Evolutionary conservation across 2,888 invertebrate species (phyloP).

Genomic region (Blera fallax): DNA sequence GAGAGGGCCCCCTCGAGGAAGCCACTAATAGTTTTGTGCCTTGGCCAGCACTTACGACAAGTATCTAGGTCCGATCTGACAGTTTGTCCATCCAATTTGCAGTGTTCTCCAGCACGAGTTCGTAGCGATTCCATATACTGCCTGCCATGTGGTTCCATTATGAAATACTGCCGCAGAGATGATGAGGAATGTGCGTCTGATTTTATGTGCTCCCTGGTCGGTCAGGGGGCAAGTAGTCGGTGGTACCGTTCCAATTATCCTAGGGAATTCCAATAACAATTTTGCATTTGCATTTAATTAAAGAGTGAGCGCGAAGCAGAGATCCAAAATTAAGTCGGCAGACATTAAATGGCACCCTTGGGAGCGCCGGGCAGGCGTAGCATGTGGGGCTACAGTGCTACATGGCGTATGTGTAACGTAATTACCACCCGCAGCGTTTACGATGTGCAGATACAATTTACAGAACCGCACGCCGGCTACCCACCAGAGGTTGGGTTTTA

Average conservation of each 20-base stretch:
- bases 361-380: neutral
- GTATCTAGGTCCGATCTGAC: neutral
- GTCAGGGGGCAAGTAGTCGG: neutral
- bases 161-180: neutral
- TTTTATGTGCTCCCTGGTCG: neutral
- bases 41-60: neutral
- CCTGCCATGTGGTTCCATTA: neutral
- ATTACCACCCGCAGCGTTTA: slow-evolving; percentile 2
- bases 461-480: neutral
- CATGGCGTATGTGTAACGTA: slow-evolving; percentile 6
- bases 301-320: neutral
- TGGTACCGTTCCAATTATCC: neutral
- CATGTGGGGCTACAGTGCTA: neutral
- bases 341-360: neutral
- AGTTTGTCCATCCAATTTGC: slow-evolving; percentile 1
- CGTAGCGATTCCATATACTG: neutral
- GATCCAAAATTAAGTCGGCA: neutral
- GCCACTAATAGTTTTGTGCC: neutral
- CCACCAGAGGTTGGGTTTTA: neutral
- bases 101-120: neutral
- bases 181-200: neutral
- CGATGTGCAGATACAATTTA: neutral
- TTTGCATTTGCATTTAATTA: slow-evolving; percentile 8
- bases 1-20: neutral
- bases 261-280: neutral